Base-by-base conservation (phyloP, 2,888 invertebrate genomes). In the Dolichopus griseipennis region DNA sequence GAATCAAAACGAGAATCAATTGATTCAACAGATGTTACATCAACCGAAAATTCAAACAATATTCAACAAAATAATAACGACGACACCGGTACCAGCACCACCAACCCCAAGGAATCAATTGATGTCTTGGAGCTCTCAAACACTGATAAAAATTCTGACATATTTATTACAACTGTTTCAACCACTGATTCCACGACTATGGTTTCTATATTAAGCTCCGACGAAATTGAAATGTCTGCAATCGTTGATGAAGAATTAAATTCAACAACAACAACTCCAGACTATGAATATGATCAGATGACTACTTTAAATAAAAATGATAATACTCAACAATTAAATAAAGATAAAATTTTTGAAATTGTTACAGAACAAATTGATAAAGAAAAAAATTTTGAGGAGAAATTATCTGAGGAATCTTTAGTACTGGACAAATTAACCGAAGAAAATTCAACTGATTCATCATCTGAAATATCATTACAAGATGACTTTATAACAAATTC, bases 391-490 rank as follows among this genome's bases (percentile, higher is more conserved):
- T n/a, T 72, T 1, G 68, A 69, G 22, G 66, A 71, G n/a, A 71
- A 71, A 10, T 65, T 72, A 10, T 64, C 68, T 52, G 65, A 71
- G 21, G 73, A 74, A 61, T 70, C 71, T 1, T 34, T 72, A 15
- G 43, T 71, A 41, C 61, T 70, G 22, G 69, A 72, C 15, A 66
- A 65, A 15, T 62, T 12, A 41, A 4, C 61, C 27, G 18, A 67
- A 20, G 68, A 43, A 20, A 43, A 63, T 34, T 68, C 67, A 0
- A 69, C 67, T 22, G 67, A 37, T 65, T 61, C 37, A 21, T 21
- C 37, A n/a, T 20, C 34, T 15, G 71, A 72, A 43, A 66, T 70
- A 27, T 67, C 69, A 12, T 70, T 68, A 10, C 15, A 33, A 15
- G 5, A 43, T 3, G 69, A 68, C 9, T 52, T n/a, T 12, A 66